These are phyloP conservation scores for Burhinus bistriatus DNA, from an alignment of 2,113 vertebrate genomes.

Conservation along the genomic window DNA sequence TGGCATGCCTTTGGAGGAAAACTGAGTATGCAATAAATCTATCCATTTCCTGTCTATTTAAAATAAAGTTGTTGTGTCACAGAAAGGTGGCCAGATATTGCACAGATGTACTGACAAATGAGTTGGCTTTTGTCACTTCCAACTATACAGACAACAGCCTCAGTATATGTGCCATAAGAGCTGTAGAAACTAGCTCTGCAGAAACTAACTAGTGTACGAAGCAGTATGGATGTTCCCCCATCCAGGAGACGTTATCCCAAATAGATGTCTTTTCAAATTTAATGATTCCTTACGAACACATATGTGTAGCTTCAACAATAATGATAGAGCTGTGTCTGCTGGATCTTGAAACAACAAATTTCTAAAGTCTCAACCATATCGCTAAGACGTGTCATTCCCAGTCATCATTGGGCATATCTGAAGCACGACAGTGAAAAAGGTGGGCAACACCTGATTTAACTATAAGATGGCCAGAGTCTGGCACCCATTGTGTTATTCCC, in stretches of 20 bases:
- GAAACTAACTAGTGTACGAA: background rate
- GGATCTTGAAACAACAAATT: background rate
- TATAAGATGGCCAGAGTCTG: background rate
- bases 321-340: background rate
- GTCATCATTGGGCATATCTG: background rate
- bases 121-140: background rate
- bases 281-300: background rate
- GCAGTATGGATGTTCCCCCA: background rate
- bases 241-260: background rate
- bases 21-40: background rate
- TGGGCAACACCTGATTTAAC: background rate
- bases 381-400: background rate
- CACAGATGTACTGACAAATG: background rate
- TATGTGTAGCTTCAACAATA: background rate
- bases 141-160: background rate
- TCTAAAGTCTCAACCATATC: background rate
- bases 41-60: background rate
- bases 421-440: background rate
- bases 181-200: background rate
- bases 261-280: background rate
- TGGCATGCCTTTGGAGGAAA: background rate
- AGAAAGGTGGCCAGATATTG: background rate
- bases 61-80: background rate
- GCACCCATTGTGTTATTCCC: background rate
- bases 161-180: background rate